Conservation (phyloP, 1,140 invertebrate species). For the Asobara japonica region DNA sequence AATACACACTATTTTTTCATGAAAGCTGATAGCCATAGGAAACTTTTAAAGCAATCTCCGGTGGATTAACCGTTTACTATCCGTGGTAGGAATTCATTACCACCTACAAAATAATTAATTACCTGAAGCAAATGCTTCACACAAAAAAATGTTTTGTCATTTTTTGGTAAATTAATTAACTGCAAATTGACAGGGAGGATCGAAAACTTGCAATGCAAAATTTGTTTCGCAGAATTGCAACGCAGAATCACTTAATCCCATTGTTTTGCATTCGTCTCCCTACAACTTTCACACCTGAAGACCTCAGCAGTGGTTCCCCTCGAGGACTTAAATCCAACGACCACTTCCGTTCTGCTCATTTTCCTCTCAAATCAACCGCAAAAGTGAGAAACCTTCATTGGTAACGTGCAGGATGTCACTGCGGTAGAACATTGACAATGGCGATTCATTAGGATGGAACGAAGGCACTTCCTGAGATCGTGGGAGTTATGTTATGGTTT, state of each 20-base stretch:
- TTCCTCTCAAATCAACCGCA: neutral
- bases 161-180: no score
- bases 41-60: no score
- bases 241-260: neutral
- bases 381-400: neutral
- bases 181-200: no score
- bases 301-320: neutral
- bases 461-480: slow-evolving; percentile 8
- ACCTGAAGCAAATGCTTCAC: no score
- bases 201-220: no score
- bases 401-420: neutral
- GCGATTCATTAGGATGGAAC: neutral
- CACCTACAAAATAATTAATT: no score
- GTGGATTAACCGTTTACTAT: no score
- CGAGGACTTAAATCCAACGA: neutral
- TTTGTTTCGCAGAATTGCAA: no score
- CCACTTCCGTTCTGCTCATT: neutral
- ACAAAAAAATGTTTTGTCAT: no score
- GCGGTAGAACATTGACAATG: neutral
- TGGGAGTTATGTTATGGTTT: neutral
- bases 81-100: no score
- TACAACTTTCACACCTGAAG: neutral
- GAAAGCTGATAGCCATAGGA: no score
- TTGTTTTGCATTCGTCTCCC: neutral
- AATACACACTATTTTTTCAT: no score